These are phyloP conservation scores for Tinamus guttatus DNA, from an alignment of 2,113 vertebrate genomes.

Conservation along the genomic window DNA sequence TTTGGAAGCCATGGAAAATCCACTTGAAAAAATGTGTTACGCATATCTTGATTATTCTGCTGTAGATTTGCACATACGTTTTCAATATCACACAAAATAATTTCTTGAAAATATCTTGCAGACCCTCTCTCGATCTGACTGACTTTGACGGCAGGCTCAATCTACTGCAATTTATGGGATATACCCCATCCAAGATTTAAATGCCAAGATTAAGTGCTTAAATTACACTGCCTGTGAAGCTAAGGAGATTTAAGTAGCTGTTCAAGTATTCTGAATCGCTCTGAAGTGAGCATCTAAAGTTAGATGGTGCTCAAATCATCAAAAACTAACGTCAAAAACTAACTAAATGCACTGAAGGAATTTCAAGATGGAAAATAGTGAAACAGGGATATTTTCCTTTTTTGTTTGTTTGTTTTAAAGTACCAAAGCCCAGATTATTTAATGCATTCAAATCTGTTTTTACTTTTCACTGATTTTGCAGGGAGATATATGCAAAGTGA, in stretches of 20 bases:
- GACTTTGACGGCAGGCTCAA: neutral
- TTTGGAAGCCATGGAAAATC: neutral
- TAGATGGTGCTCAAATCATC: neutral
- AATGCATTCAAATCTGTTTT: neutral
- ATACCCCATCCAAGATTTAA: neutral
- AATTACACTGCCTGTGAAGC: neutral
- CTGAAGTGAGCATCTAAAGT: neutral
- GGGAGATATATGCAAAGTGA: neutral
- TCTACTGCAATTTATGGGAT: neutral
- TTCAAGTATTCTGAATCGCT: neutral
- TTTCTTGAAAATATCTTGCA: neutral
- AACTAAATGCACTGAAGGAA: neutral
- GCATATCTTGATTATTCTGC: neutral
- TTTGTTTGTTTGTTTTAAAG: neutral
- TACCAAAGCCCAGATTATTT: neutral
- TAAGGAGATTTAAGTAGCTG: neutral
- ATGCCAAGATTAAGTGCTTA: neutral
- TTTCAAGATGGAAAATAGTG: neutral
- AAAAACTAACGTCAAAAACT: neutral
- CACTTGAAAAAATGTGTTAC: neutral
- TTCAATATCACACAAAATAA: neutral
- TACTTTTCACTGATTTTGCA: neutral
- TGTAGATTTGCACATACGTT: neutral
- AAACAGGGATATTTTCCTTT: neutral
- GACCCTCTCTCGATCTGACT: neutral